These are phyloP conservation scores for Pempheris klunzingeri DNA, from an alignment of 2,797 vertebrate species.

Conservation along the genomic window DNA sequence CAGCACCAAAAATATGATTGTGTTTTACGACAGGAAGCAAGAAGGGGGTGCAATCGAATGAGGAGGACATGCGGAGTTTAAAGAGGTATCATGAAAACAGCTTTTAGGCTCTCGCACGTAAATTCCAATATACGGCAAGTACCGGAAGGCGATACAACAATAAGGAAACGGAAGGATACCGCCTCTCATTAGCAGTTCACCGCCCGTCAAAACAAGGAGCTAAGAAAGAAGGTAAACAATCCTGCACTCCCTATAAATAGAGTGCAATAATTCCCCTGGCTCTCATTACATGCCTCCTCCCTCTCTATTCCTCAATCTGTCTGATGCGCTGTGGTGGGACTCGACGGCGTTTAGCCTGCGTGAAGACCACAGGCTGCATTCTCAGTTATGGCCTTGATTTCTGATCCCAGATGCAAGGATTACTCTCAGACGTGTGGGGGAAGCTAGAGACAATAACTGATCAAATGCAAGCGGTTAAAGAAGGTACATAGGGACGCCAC, in stretches of 20 bases:
- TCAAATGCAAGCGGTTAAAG: conserved; percentile 69
- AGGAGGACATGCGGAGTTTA: conserved; percentile 17
- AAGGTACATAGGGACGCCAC: conserved; percentile 52
- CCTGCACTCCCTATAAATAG: conserved; percentile 72
- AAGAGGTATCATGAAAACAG: conserved; percentile 22
- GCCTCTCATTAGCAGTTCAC: conserved; percentile 71
- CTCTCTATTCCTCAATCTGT: conserved; percentile 73
- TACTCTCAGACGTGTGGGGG: conserved; percentile 42
- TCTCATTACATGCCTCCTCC: conserved; percentile 81
- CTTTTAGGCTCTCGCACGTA: conserved; percentile 22
- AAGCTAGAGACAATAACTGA: conserved; percentile 61
- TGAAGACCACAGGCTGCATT: conserved; percentile 77
- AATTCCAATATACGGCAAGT: conserved; percentile 25
- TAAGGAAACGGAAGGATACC: conserved; percentile 28
- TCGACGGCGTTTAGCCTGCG: conserved; percentile 69
- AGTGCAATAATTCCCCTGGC: conserved; percentile 77
- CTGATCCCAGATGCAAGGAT: conserved; percentile 72
- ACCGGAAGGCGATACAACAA: conserved; percentile 32
- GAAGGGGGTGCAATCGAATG: not conserved
- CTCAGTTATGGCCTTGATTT: conserved; percentile 73
- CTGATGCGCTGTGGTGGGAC: conserved; percentile 72
- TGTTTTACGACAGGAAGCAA: conserved; percentile 37
- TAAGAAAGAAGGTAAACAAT: conserved; percentile 77
- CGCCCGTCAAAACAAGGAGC: conserved; percentile 62
- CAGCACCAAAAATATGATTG: conserved; percentile 44